Conservation (phyloP, 2,113 vertebrate genomes). For the Choloepus hoffmanni region DNA sequence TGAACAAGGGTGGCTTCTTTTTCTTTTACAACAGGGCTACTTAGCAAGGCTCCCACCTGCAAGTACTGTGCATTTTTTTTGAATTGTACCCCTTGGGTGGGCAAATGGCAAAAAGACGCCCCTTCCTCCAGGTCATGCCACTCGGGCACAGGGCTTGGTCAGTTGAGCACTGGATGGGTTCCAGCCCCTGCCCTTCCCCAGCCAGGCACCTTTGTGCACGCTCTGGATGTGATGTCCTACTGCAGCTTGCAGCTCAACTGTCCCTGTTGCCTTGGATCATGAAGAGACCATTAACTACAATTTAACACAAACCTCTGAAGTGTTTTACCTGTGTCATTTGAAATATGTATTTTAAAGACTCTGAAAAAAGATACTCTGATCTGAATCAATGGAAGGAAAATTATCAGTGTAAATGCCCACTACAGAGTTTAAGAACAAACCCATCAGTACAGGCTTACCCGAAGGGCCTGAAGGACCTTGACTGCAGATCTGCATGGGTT, state of each 20-base stretch:
- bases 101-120: not conserved
- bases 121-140: not conserved
- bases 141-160: fast-evolving
- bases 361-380: not conserved
- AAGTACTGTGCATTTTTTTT: not conserved
- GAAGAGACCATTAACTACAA: not conserved
- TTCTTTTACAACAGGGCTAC: not conserved
- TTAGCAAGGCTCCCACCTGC: not conserved
- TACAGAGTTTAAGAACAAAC: not conserved
- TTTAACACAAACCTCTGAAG: not conserved
- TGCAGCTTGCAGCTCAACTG: not conserved
- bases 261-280: not conserved
- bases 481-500: not conserved
- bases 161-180: fast-evolving
- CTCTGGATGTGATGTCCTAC: too few relatives aligned
- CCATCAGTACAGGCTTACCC: not conserved
- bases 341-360: not conserved
- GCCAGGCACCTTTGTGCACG: not conserved
- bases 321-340: not conserved
- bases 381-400: not conserved
- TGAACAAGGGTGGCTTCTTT: not conserved
- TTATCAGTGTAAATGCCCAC: not conserved
- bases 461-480: not conserved
- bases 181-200: not conserved
- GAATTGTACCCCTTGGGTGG: not conserved